These are phyloP conservation scores for Squalus acanthias DNA, from an alignment of 2,797 vertebrate species.

Conservation along the genomic window DNA sequence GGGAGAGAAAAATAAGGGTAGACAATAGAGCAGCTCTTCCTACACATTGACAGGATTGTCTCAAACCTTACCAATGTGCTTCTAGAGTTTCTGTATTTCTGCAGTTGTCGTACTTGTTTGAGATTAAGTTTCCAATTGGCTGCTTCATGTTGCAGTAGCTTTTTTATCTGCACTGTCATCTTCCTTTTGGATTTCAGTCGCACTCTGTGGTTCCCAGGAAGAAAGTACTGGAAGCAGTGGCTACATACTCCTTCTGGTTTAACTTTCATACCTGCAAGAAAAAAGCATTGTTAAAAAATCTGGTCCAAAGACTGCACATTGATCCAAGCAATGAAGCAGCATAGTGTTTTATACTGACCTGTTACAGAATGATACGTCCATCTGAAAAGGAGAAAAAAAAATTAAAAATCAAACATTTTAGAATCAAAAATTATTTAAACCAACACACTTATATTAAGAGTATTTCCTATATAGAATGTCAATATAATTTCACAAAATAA, in stretches of 20 bases:
- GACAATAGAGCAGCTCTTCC: neutral
- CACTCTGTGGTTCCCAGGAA: slow-evolving; percentile 64
- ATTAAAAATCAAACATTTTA: neutral
- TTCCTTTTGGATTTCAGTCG: slow-evolving; percentile 73
- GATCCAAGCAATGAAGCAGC: neutral
- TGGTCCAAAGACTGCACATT: neutral
- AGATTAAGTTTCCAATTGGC: slow-evolving; percentile 65
- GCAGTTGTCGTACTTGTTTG: slow-evolving; percentile 68
- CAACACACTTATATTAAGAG: neutral
- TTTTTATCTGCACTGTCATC: slow-evolving; percentile 62
- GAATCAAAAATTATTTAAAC: neutral
- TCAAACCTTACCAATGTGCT: slow-evolving; percentile 72
- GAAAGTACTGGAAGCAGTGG: slow-evolving; percentile 76
- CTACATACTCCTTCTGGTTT: slow-evolving; percentile 58
- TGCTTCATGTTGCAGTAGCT: slow-evolving; percentile 63
- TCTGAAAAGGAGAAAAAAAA: slow-evolving; percentile 51
- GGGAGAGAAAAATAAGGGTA: neutral
- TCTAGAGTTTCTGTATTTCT: slow-evolving; percentile 66
- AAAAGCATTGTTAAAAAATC: slow-evolving; percentile 12
- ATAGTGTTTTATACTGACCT: slow-evolving; percentile 54
- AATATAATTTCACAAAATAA: neutral
- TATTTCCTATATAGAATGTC: neutral
- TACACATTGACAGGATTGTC: neutral
- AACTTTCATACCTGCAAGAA: slow-evolving; percentile 44
- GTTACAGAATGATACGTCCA: slow-evolving; percentile 45